Evolutionary conservation across 2,113 vertebrate genomes (phyloP).

Genomic region (Rhinogobius similis): DNA sequence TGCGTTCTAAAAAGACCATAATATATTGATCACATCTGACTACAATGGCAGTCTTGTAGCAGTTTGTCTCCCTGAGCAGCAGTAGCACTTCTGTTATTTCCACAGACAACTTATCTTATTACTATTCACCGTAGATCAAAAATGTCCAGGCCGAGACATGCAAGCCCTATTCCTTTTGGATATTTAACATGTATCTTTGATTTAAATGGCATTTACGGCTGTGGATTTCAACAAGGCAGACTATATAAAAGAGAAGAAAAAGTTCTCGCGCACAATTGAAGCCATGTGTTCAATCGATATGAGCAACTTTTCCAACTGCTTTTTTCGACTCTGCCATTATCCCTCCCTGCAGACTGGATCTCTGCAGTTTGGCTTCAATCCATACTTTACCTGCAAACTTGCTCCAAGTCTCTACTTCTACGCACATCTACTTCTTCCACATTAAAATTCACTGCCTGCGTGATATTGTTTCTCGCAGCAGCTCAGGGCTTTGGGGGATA

Average conservation of each 20-base stretch:
- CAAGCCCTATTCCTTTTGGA: conserved; percentile 20
- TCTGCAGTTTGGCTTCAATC: conserved; percentile 50
- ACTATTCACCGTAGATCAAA: conserved; percentile 20
- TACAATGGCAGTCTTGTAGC: conserved; percentile 5
- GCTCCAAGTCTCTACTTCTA: conserved; percentile 38
- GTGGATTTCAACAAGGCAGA: conserved; percentile 25
- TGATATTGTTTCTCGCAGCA: conserved; percentile 63
- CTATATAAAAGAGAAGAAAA: conserved; percentile 36
- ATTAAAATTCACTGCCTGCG: conserved; percentile 59
- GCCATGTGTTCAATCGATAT: conserved; percentile 53
- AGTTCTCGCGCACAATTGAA: conserved; percentile 47
- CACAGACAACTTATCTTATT: conserved; percentile 43
- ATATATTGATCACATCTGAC: conserved; percentile 31
- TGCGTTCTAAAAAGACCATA: conserved; percentile 23
- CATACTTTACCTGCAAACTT: conserved; percentile 59
- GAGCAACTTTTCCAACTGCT: conserved; percentile 63
- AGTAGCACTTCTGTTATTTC: conserved; percentile 21
- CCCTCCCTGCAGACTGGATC: conserved; percentile 57
- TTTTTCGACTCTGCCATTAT: conserved; percentile 54
- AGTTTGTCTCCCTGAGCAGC: conserved; percentile 25
- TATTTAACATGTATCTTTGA: conserved; percentile 26
- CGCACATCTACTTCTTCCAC: conserved; percentile 30
- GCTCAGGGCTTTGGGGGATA: conserved; percentile 43
- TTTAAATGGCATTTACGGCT: conserved; percentile 47
- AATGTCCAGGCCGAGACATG: background rate